Evolutionary conservation across 1,140 invertebrate genomes (phyloP), one percentile per base, ranked within the genome.

Genomic region (Orchestia grillus): DNA sequence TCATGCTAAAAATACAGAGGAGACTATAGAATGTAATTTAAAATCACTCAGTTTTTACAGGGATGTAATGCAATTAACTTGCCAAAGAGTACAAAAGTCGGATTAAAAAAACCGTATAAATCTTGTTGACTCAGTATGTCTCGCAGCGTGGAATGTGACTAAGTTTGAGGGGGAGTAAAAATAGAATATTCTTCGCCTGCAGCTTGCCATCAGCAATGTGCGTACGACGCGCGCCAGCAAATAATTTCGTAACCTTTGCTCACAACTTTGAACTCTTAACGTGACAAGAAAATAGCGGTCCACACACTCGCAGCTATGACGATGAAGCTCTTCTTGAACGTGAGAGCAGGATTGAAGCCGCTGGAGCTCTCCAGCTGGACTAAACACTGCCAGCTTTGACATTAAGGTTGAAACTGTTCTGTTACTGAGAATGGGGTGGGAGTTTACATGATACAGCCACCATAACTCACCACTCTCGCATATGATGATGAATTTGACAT

Each of bases 261-360:
- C 3, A 36, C 11, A 77, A 77, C 62, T 23, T 8, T 77, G 62
- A 36, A 36, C 15, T 36, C 15, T 77, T 77, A 77, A 77, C 11
- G 62, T 36, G 28, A n/a, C n/a, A n/a, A n/a, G 62, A 36, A 3
- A 23, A 1, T 23, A 77, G 28, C 62, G 28, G 62, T 42, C 97
- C n/a, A 53, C 47, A 53, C 47, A 53, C 47, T 44, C 87, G 0
- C 53, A 96, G 88, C 96, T 91, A 96, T 96, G 44, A 96, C 96
- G 3, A 88, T 96, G 16, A 96, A 44, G 88, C 47, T 96, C 15
- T 94, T 88, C 23, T 0, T 57, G 44, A 94, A 96, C 43, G 77
- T 57, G 40, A 96, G 87, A 28, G 96, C 91, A n/a, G 96, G 96
- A 36, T 96, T 96, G 0, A 41, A 53, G n/a, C 91, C 8, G n/a